Base-by-base conservation (phyloP, 2,888 invertebrate genomes). In the Eupithecia subumbrata region DNA sequence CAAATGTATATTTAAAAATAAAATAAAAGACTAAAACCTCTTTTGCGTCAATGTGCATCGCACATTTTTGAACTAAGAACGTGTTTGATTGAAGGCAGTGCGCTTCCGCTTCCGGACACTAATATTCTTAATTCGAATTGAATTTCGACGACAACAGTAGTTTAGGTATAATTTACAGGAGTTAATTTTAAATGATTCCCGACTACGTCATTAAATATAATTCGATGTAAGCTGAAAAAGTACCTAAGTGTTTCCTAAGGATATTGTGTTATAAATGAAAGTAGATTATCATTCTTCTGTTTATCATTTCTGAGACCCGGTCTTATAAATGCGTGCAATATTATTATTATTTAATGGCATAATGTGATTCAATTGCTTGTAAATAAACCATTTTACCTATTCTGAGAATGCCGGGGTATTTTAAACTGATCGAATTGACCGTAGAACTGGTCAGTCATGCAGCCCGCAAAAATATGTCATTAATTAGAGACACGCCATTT, bases 401-500 rank as follows among this genome's bases (percentile, higher is more conserved):
- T 64, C 64, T 8, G 3, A 2, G 18, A 64, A 64, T 64, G 18
- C 64, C 34, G 8, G 18, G 9, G 64, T 34, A 30, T 63, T 71
- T 16, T 16, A 30, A 63, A 71, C 56, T 63, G 40, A 63, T 40
- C 43, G 16, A 67, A 71, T 60, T 56, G 70, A 75, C 72, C 14
- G 52, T 72, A 69, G 72, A 72, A 68, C 70, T 64, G 74, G 74
- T 56, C 22, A 68, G 63, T 56, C 68, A 68, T 76, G 52, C 69
- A 56, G 76, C 64, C 67, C 52, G 9, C 11, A 11, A 22, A 4
- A 25, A 25, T 25, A 68, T 76, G 52, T 78, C 69, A 78, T 78
- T 78, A 76, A 78, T 78, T 78, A 76, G 40, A 30, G 1, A 71
- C 78, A 78, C 78, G 78, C 76, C 66, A 74, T 1, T 40, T 9